Evolutionary conservation across 2,797 vertebrate genomes (phyloP).

Genomic region (Champsocephalus gunnari): DNA sequence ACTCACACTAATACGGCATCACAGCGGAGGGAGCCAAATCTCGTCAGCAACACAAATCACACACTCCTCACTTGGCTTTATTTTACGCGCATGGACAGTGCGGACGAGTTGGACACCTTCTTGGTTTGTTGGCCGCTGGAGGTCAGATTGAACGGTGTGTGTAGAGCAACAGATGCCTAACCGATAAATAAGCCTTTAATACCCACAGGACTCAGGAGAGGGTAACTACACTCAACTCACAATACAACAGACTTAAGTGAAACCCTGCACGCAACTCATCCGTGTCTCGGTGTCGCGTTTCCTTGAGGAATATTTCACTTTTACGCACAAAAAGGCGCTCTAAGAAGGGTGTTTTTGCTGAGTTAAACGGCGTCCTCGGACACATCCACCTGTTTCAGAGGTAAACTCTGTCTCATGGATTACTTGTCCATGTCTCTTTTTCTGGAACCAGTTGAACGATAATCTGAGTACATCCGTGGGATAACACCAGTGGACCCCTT

Average conservation of each 20-base stretch:
- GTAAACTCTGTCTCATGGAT: conserved; percentile 43
- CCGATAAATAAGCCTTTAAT: conserved; percentile 84
- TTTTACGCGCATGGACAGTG: conserved; percentile 16
- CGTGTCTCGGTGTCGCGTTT: conserved; percentile 33
- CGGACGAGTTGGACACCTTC: conserved; percentile 40
- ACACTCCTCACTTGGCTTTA: conserved; percentile 23
- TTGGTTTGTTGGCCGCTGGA: conserved; percentile 40
- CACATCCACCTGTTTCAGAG: conserved; percentile 17
- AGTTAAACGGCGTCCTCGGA: background rate
- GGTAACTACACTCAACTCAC: conserved; percentile 65
- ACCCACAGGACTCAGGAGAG: conserved; percentile 68
- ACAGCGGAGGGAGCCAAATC: conserved; percentile 22
- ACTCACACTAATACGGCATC: conserved; percentile 32
- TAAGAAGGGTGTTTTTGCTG: background rate
- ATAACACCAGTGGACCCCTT: conserved; percentile 42
- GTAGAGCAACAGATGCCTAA: conserved; percentile 82
- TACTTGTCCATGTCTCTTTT: conserved; percentile 16
- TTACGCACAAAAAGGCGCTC: conserved; percentile 40
- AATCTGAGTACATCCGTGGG: conserved; percentile 49
- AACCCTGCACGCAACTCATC: conserved; percentile 49
- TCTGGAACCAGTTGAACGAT: conserved; percentile 53
- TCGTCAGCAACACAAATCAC: conserved; percentile 33
- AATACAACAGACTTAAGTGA: conserved; percentile 58
- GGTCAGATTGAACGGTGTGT: conserved; percentile 65
- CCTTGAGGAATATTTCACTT: conserved; percentile 19